These are phyloP conservation scores for Microctenopoma steveboyesi DNA, from an alignment of 2,797 vertebrate genomes.

Conservation along the genomic window DNA sequence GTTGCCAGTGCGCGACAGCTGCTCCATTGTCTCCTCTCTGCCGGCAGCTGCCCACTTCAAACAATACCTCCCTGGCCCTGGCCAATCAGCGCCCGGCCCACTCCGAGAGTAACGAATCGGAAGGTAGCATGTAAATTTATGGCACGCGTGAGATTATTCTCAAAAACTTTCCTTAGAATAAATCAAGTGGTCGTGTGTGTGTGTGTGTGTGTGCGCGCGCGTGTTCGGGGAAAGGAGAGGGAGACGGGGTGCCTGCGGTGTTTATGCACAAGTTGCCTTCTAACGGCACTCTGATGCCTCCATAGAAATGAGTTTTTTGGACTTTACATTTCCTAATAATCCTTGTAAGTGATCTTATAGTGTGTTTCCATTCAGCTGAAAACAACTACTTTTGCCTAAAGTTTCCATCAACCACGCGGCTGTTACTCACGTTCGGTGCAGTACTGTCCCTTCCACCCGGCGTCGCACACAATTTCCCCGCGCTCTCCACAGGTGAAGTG, in stretches of 20 bases:
- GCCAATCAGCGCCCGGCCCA: constrained; percentile 86
- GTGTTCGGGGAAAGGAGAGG: constrained; percentile 50
- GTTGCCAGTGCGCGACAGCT: constrained; percentile 98
- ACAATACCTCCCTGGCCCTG: constrained; percentile 89
- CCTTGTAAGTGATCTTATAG: background rate
- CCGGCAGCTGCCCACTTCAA: constrained; percentile 98
- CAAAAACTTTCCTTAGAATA: constrained; percentile 89
- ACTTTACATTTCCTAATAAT: background rate
- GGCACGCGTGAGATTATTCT: constrained; percentile 96
- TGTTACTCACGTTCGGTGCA: constrained; percentile 93
- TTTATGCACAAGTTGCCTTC: constrained; percentile 75
- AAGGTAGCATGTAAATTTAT: constrained; percentile 91
- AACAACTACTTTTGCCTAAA: no score
- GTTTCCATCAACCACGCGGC: background rate
- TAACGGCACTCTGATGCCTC: constrained; percentile 63
- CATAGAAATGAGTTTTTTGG: constrained; percentile 9
- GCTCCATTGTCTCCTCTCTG: constrained; percentile 97
- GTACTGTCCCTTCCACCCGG: constrained; percentile 96
- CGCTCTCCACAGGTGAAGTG: constrained; percentile 97
- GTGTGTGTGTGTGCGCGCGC: constrained; percentile 53
- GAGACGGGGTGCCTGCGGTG: constrained; percentile 47
- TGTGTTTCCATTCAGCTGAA: background rate
- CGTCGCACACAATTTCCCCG: constrained; percentile 93
- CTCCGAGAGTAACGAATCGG: constrained; percentile 83
- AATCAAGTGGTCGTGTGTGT: constrained; percentile 83